Evolutionary conservation across 2,797 vertebrate species (phyloP).

Genomic region (Schizopygopsis malacanthus): DNA sequence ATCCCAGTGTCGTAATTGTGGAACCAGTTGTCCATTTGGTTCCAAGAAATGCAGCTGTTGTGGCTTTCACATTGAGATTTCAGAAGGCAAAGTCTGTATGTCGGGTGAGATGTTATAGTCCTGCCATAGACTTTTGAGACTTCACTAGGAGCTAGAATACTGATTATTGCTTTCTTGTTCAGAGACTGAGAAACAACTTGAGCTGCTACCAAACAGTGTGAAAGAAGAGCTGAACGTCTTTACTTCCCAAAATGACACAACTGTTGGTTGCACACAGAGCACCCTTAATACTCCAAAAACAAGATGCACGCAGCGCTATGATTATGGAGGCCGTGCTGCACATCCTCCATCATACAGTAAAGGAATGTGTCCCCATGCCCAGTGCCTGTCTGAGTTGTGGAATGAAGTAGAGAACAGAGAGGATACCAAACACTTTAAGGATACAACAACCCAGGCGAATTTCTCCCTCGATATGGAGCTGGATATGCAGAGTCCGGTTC

Average conservation of each 20-base stretch:
- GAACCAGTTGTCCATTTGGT: constrained; percentile 27
- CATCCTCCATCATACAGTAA: not conserved
- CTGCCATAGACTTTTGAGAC: not conserved
- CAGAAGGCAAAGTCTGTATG: constrained; percentile 3
- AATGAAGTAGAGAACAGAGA: constrained; percentile 22
- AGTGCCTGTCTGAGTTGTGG: constrained; percentile 46
- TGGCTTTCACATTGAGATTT: constrained; percentile 29
- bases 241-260: not conserved
- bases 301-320: constrained; percentile 17
- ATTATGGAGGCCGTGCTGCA: not conserved
- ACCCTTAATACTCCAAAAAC: constrained; percentile 12
- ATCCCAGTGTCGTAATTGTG: constrained; percentile 53
- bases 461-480: constrained; percentile 63
- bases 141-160: not conserved
- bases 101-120: constrained; percentile 46
- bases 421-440: constrained; percentile 12
- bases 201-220: constrained; percentile 17
- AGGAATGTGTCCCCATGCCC: constrained; percentile 24
- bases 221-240: constrained; percentile 43
- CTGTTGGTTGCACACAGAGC: not conserved
- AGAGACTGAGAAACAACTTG: constrained; percentile 43
- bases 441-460: constrained; percentile 38
- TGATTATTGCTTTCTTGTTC: not conserved
- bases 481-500: constrained; percentile 35
- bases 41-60: constrained; percentile 38